phyloP scores from a whole-genome alignment of 1,140 invertebrate species.

The Teleogryllus occipitalis region DNA sequence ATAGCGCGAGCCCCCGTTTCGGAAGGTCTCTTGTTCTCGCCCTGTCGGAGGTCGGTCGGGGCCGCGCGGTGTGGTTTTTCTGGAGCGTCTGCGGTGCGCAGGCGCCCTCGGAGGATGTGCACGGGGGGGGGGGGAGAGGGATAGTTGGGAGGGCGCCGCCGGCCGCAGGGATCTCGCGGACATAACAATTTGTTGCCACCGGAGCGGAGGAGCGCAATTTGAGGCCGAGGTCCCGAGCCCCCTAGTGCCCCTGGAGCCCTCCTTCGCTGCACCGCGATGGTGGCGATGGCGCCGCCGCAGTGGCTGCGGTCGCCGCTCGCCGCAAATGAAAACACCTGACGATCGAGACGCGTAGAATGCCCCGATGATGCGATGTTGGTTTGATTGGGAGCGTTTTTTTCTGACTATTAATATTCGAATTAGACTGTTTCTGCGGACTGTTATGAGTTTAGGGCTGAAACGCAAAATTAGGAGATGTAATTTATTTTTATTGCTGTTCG shows the following conservation, averaged over 20 bases:
- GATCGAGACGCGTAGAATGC: neutral
- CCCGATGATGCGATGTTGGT: too few species aligned
- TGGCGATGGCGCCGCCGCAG: neutral
- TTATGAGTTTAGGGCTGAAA: too few species aligned
- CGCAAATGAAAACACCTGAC: neutral
- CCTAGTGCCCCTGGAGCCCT: too few species aligned
- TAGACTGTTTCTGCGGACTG: too few species aligned
- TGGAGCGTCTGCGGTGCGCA: neutral
- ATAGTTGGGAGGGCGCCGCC: neutral
- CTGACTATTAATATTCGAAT: too few species aligned
- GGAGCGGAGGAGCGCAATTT: neutral
- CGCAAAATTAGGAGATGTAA: too few species aligned
- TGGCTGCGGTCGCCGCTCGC: neutral
- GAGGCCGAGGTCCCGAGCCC: neutral
- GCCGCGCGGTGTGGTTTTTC: neutral
- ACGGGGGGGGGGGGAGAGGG: neutral
- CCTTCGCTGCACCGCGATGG: too few species aligned
- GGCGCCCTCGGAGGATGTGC: neutral
- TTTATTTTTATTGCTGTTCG: too few species aligned
- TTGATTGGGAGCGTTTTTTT: too few species aligned
- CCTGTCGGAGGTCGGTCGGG: neutral
- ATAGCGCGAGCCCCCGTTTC: neutral
- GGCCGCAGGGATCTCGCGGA: neutral
- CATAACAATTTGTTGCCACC: conserved; percentile 4
- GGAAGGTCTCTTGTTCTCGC: neutral